Evolutionary conservation across 2,113 vertebrate species (phyloP).

Genomic region (Pristiophorus japonicus): DNA sequence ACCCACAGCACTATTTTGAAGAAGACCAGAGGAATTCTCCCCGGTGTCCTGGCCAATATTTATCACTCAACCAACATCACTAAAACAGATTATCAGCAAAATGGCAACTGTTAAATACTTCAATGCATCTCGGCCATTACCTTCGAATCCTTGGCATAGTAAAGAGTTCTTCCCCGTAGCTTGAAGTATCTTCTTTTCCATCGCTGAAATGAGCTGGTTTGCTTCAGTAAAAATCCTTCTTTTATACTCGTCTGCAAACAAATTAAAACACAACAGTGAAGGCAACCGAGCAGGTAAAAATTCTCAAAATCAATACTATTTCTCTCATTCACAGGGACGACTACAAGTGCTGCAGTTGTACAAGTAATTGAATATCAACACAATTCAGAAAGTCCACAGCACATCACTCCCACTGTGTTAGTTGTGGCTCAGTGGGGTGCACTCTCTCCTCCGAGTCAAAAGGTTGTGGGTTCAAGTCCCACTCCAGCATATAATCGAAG

Average conservation of each 20-base stretch:
- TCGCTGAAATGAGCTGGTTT: conserved; percentile 98
- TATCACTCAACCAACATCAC: neutral
- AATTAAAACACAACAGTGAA: conserved; percentile 42
- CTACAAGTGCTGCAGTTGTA: neutral
- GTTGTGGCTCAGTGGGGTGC: neutral
- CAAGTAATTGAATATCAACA: neutral
- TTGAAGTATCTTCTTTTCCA: conserved; percentile 99
- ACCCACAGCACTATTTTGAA: neutral
- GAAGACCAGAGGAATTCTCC: neutral
- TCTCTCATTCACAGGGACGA: neutral
- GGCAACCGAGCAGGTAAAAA: neutral
- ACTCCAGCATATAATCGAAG: neutral
- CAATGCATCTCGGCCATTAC: conserved; percentile 49
- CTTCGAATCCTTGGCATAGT: conserved; percentile 98
- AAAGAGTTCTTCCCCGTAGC: conserved; percentile 88
- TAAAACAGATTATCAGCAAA: neutral
- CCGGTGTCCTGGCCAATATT: neutral
- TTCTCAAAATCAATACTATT: neutral
- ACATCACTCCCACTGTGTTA: neutral
- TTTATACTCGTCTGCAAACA: conserved; percentile 84
- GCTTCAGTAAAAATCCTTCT: conserved; percentile 90
- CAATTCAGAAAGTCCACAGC: neutral
- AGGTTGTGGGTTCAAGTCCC: neutral
- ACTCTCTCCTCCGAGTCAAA: neutral
- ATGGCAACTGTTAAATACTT: neutral